A percentile compares a stretch with the other conserved stretches of the same genome.
phyloP scores from a whole-genome alignment of 2,797 vertebrate species.

The Chlorospingus flavigularis region DNA sequence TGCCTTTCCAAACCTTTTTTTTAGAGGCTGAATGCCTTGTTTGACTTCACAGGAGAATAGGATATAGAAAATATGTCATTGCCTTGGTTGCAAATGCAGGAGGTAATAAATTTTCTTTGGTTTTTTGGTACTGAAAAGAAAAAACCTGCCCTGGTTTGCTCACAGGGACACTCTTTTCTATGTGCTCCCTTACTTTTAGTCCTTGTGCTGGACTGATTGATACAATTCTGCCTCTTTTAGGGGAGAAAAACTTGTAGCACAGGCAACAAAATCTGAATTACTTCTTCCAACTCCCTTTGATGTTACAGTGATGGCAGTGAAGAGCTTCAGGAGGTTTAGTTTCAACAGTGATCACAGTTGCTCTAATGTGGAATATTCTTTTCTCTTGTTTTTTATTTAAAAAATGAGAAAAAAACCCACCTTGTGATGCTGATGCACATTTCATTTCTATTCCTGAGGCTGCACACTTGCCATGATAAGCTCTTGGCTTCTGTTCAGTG shows the following conservation, averaged over 20 bases:
- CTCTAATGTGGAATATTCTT: background rate
- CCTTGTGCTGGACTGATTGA: background rate
- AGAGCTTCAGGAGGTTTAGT: background rate
- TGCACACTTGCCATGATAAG: background rate
- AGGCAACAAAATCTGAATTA: background rate
- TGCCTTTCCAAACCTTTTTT: background rate
- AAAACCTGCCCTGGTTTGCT: background rate
- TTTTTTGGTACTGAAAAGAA: background rate
- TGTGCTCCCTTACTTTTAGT: background rate
- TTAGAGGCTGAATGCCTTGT: constrained; percentile 23
- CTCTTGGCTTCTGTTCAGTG: background rate
- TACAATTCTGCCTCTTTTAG: background rate
- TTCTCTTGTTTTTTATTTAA: background rate
- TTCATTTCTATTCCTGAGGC: background rate
- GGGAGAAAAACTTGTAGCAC: background rate
- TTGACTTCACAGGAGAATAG: background rate
- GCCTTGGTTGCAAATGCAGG: background rate
- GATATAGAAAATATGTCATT: background rate
- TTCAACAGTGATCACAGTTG: background rate
- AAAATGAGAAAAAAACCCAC: background rate
- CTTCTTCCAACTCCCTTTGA: background rate
- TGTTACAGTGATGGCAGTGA: background rate
- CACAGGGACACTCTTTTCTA: background rate
- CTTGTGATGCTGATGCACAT: background rate
- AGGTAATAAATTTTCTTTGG: background rate